Base-by-base conservation (phyloP, 2,797 vertebrate species). In the Arctocebus calabarensis region DNA sequence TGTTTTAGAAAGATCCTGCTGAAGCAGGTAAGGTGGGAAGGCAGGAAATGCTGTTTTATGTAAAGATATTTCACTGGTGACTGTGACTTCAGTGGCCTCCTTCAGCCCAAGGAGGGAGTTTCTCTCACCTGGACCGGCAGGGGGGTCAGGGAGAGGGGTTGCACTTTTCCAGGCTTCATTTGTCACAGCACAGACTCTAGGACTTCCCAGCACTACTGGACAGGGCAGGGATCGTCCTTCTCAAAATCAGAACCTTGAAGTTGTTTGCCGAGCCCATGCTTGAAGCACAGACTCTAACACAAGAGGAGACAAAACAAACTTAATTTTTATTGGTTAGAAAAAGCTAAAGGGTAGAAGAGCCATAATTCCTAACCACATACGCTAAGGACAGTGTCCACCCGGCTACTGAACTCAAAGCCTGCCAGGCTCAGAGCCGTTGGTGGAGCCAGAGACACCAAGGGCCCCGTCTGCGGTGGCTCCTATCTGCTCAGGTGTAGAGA, bases 251-350 rank as follows among this genome's bases (percentile, higher is more conserved):
- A 61, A 57, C 16, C 29, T 57, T 45, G 14, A 32, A 86, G 62
- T 5, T 40, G 27, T 34, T 34, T 78, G 81, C 29, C 27, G 77
- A 73, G 34, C 43, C 34, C 8, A 85, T 34, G 59, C 55, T 73
- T 84, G 9, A 64, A 84, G 45, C 34, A 79, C 9, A 84, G 64
- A 55, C 29, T 83, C 81, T 84, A 90, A 93, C 93, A 84, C 61
- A 48, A 73, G 81, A 84, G 27, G 37, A 70, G 16, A 25, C 57
- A 62, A 89, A 88, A 52, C 40, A 13, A 75, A 64, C 88, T 74
- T 87, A 37, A 66, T 78, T 94, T 85, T 73, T 45, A 86, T 27
- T 90, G 14, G 20, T 68, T 84, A 61, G 77, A 64, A 85, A 75
- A 34, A 40, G 29, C 48, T 45, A 27, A 74, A 77, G 64, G 12